Evolutionary conservation across 2,888 invertebrate genomes (phyloP).

Genomic region (Nephrotoma flavescens): DNA sequence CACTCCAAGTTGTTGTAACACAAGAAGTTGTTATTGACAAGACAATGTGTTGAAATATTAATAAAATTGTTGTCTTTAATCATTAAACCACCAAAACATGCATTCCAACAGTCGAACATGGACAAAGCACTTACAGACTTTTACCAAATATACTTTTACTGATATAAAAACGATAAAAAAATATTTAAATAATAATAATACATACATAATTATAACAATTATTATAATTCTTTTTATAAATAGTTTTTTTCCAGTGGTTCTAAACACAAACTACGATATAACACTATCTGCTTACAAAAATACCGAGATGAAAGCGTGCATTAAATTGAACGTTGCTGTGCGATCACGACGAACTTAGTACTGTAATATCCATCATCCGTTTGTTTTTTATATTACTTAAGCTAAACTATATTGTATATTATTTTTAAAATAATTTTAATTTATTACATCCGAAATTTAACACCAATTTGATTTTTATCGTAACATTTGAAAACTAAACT

Average conservation of each 20-base stretch:
- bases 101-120: too few species aligned
- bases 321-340: not conserved
- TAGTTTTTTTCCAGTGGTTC: not conserved
- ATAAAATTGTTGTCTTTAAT: too few species aligned
- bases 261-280: not conserved
- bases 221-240: too few species aligned
- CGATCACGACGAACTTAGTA: not conserved
- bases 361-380: not conserved
- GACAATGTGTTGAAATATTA: too few species aligned
- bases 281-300: not conserved
- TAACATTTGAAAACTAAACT: not conserved
- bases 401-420: not conserved
- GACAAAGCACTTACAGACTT: too few species aligned
- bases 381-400: not conserved
- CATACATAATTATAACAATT: too few species aligned
- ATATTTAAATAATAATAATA: too few species aligned
- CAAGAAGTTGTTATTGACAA: too few species aligned
- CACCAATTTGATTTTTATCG: not conserved
- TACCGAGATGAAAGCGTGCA: not conserved
- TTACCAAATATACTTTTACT: too few species aligned
- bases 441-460: not conserved
- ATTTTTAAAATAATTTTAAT: not conserved
- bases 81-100: too few species aligned
- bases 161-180: too few species aligned
- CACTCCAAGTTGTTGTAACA: too few species aligned